Evolutionary conservation across 1,140 invertebrate genomes (phyloP), one percentile per base, ranked within the genome.

Genomic region (Onthophagus taurus): DNA sequence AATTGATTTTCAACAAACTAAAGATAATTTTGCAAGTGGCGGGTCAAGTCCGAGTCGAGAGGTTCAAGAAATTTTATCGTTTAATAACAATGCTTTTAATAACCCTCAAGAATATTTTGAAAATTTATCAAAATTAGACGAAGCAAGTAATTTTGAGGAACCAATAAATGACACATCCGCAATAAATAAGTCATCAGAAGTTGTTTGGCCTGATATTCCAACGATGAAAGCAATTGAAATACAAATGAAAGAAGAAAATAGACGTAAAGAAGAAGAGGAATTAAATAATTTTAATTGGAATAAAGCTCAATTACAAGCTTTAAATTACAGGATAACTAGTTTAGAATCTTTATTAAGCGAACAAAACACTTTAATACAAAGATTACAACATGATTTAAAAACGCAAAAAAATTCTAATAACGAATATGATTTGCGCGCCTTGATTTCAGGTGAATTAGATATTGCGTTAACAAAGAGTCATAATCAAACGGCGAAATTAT

Each of bases 1-100:
- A 7, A 51, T 52, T 7, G 57, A 59, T 44, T 41, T 34, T 29
- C 36, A 47, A 24, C 20, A 37, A 26, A 37, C 16, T 18, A 47
- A 47, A 16, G 64, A 61, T 48, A 67, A 74, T 60, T 63, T 67
- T 42, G 72, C 74, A 5, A 81, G 80, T 42, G 81, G 80, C 5
- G 81, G 83, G 18, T 86, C 84, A 26, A 87, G 84, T 60, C 87
- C 89, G 5, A 89, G 87, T 50, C 72, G 86, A 44, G 88, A 92
- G 67, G 88, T 92, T 1, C 74, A 83, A 57, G 80, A 86, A 63
- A 85, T 86, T 35, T 59, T 86, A 43, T 79, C 79, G 9, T 66
- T 77, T 16, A 72, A 71, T 24, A 75, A 76, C 46, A 55, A 56
- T 5, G 51, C 47, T 13, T 55, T 53, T 39, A 51, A 43, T 36